phyloP scores from a whole-genome alignment of 2,888 invertebrate species.

The Brassicogethes aeneus region DNA sequence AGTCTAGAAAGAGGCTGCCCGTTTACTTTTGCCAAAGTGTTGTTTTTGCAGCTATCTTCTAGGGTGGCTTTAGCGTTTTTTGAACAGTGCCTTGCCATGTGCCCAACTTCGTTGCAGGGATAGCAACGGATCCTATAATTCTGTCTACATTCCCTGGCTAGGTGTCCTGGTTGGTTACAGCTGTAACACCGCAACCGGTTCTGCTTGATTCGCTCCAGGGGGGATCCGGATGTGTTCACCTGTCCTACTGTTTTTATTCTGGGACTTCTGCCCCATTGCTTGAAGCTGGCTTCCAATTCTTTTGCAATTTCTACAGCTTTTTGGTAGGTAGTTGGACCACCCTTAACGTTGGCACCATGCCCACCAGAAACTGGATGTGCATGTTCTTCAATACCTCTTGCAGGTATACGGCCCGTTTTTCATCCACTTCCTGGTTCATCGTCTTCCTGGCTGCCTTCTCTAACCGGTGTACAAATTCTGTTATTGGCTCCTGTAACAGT shows the following conservation, averaged over 20 bases:
- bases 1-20: background rate
- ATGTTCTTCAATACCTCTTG: background rate
- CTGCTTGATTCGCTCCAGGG: background rate
- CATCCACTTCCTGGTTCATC: no score
- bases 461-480: background rate
- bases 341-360: background rate
- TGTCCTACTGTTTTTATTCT: no score
- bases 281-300: no score
- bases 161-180: no score
- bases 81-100: no score
- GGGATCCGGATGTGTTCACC: no score
- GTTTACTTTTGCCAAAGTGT: background rate
- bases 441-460: no score
- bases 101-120: no score
- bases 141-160: no score
- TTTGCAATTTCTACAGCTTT: no score
- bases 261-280: no score
- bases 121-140: background rate
- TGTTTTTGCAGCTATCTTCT: background rate
- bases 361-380: background rate
- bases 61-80: no score
- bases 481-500: background rate
- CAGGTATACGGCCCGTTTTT: background rate
- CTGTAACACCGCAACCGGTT: background rate
- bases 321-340: background rate